Base-by-base conservation (phyloP, 2,113 vertebrate species). In the Phyllopteryx taeniolatus region DNA sequence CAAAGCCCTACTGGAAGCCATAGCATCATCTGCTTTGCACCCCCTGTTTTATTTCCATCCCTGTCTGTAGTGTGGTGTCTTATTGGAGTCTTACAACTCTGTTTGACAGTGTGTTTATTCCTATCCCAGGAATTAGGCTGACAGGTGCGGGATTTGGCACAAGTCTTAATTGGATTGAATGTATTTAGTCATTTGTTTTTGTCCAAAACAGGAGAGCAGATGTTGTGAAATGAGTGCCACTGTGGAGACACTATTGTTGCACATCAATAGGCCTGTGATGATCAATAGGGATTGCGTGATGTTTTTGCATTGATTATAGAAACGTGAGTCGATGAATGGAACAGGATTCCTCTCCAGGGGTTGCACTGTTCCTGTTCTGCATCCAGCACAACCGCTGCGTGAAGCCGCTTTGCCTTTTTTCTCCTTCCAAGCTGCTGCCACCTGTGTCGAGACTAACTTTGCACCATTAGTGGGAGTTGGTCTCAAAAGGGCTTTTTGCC, bases 261-360 rank as follows among this genome's bases (percentile, higher is more conserved):
- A 83, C 87, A 82, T 91, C 88, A 91, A 84, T 91, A 85, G 83
- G 85, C 85, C 83, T 87, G 87, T 87, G 88, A 88, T 91, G 91
- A 93, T 93, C 91, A 92, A 93, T 92, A 91, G 86, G 86, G 81
- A 88, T 91, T 88, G 88, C 80, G 88, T 90, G 91, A 91, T 92
- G 88, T 88, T 92, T 92, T 89, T 85, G 88, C 90, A 93, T 94
- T 86, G 92, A 94, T 94, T 91, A 89, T 86, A 87, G 92, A 91
- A 91, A 92, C 83, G 83, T 87, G 91, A 92, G 87, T 84, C 74
- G 65, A 82, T 90, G 89, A 92, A 91, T 91, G 90, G 90, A 90
- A 91, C 84, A 70, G 78, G 89, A 90, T 87, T 87, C 82, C 85
- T 90, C 87, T 91, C 84, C 68, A 31, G 83, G 85, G 84, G 76